Evolutionary conservation across 2,888 invertebrate species (phyloP).

Genomic region (Imbricaverruca yamaguchii): DNA sequence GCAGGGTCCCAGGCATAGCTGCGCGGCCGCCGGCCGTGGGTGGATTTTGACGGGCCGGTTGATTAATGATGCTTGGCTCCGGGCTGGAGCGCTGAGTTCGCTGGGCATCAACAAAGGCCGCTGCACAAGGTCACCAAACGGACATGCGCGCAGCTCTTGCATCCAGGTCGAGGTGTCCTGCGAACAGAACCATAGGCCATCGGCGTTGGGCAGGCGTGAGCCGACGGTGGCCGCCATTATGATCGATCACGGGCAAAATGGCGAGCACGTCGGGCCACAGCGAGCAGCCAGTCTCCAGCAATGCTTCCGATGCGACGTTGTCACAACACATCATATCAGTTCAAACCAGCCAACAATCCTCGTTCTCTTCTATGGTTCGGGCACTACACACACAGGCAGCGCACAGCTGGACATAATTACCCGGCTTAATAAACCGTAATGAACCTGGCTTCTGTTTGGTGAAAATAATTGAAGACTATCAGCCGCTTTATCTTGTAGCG

Average conservation of each 20-base stretch:
- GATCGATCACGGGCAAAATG: not conserved
- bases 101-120: not conserved
- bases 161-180: not conserved
- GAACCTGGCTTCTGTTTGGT: not conserved
- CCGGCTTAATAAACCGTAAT: conserved; percentile 10
- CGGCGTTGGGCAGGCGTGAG: not conserved
- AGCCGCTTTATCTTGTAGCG: conserved; percentile 9
- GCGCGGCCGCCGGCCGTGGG: not conserved
- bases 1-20: not conserved
- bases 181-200: not conserved
- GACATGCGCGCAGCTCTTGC: not conserved
- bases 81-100: not conserved
- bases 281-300: not conserved
- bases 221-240: not conserved
- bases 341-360: no score
- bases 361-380: no score
- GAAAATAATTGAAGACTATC: not conserved
- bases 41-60: not conserved
- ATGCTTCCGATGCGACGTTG: no score
- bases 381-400: not conserved
- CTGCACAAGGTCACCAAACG: not conserved
- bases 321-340: no score
- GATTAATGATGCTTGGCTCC: not conserved
- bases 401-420: not conserved
- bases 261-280: not conserved